Base-by-base conservation (phyloP, 30 jellyfish, hydroid and myxozoan genomes). In the Hydractinia echinata region DNA sequence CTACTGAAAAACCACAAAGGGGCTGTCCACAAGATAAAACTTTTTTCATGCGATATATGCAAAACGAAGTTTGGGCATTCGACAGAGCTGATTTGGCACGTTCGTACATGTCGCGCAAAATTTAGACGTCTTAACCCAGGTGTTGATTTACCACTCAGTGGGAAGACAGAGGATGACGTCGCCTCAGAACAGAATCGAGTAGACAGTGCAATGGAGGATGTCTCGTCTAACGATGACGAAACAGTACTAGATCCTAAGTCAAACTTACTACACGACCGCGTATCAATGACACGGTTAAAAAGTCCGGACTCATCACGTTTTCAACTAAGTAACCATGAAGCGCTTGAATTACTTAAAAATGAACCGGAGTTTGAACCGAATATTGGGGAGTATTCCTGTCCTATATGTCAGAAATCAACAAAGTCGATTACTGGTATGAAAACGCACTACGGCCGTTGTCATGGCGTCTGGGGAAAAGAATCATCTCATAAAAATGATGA, bases 1-100 rank as follows among this genome's bases (percentile, higher is more conserved):
- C 91, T 87, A 61, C 85, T 90, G 83, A 81, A 82, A 19, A 90
- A 90, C 55, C 97, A 90, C 61, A 81, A 84, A 54, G 97, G 97
- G 4, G 82, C 61, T 81, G 74, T 81, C 30, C 97, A 90, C 55
- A 92, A 92, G 14, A 84, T 79, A 85, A 90, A 90, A 85, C 82
- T 79, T 21, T 90, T 90, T 61, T 77, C 82, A 5, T 90, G 97
- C 53, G 86, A 85, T 39, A 86, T 90, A 5, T 90, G 97, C 69
- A 82, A 70, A 20, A 76, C 61, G 66, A 81, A 68, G 69, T 85
- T 85, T 73, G 66, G 88, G 6, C 89, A 84, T 53, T 90, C 97
- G 51, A 90, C 95, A 6, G 94, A 85, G 15, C 82, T 90, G 48
- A 85, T 90, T 11, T 83, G 91, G 95, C 97, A 90, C 54, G 62